phyloP scores from a whole-genome alignment of 2,888 invertebrate genomes.

The Spicauda simplicius region DNA sequence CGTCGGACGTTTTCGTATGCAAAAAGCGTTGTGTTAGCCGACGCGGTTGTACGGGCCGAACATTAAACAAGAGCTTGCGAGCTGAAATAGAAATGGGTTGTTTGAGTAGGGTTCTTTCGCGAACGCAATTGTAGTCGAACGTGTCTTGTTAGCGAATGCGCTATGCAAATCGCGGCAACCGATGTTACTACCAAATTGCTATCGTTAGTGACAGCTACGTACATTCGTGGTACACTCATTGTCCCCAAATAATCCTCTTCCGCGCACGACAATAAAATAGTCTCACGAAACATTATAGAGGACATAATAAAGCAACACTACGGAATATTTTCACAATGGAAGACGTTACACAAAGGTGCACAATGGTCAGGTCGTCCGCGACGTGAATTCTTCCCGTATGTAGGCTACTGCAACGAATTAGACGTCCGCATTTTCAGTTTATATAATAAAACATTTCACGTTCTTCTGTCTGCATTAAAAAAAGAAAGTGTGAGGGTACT shows the following conservation, averaged over 20 bases:
- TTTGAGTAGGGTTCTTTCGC: slow-evolving; percentile 84
- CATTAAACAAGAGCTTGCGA: slow-evolving; percentile 82
- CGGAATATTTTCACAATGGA: slow-evolving; percentile 24
- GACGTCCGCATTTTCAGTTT: slow-evolving; percentile 18
- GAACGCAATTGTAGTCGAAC: slow-evolving; percentile 82
- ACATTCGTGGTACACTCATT: slow-evolving; percentile 45
- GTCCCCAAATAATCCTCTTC: slow-evolving; percentile 34
- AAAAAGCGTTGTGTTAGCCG: slow-evolving; percentile 84
- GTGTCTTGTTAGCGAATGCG: slow-evolving; percentile 84
- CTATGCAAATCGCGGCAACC: slow-evolving; percentile 70
- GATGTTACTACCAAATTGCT: slow-evolving; percentile 55
- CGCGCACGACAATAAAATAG: slow-evolving; percentile 9
- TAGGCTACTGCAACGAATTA: slow-evolving; percentile 23
- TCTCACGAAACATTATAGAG: slow-evolving; percentile 20
- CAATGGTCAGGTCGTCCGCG: slow-evolving; percentile 22
- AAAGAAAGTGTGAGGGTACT: too few species aligned
- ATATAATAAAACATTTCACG: slow-evolving; percentile 9
- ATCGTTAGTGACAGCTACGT: slow-evolving; percentile 50
- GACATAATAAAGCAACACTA: slow-evolving; percentile 24
- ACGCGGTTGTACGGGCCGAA: slow-evolving; percentile 81
- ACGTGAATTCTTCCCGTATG: slow-evolving; percentile 22
- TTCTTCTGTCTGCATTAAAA: not conserved
- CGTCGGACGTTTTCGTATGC: slow-evolving; percentile 80
- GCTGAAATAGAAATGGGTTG: slow-evolving; percentile 83
- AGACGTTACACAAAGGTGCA: slow-evolving; percentile 26